Percentiles rank a stretch among this genome's conserved stretches.
These are phyloP conservation scores for Ladona fulva DNA, from an alignment of 1,140 invertebrate species.

Conservation along the genomic window DNA sequence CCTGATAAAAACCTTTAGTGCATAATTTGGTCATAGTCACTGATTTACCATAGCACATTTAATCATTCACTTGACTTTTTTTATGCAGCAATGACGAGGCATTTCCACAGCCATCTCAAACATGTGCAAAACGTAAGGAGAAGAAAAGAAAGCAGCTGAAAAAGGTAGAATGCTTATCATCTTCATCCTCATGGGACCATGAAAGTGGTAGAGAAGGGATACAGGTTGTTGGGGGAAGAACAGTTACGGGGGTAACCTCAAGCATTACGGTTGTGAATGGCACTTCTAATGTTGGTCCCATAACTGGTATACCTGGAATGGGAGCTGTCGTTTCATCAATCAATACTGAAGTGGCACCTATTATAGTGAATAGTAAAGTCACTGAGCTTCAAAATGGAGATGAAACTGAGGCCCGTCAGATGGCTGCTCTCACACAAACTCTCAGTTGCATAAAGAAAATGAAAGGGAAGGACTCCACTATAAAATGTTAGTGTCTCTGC, in stretches of 20 bases:
- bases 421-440: slow-evolving; percentile 31
- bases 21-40: no score
- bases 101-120: slow-evolving; percentile 30
- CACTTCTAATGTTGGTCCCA: slow-evolving; percentile 22
- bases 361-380: neutral
- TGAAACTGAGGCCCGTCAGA: slow-evolving; percentile 26
- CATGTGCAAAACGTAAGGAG: slow-evolving; percentile 36
- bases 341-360: neutral
- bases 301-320: neutral
- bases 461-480: slow-evolving; percentile 24
- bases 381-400: neutral
- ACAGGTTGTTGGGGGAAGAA: slow-evolving; percentile 35
- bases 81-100: slow-evolving; percentile 33
- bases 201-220: slow-evolving; percentile 34
- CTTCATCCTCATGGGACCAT: slow-evolving; percentile 23
- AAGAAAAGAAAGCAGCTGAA: slow-evolving; percentile 46
- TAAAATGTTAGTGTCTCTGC: neutral
- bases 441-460: slow-evolving; percentile 31
- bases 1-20: no score
- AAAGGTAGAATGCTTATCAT: slow-evolving; percentile 27
- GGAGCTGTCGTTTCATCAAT: neutral
- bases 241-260: slow-evolving; percentile 37
- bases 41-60: no score
- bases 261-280: slow-evolving; percentile 34
- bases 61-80: no score